A percentile compares a stretch with the other conserved stretches of the same genome.
phyloP scores from a whole-genome alignment of 1,140 invertebrate species.

The Saccostrea cuccullata region DNA sequence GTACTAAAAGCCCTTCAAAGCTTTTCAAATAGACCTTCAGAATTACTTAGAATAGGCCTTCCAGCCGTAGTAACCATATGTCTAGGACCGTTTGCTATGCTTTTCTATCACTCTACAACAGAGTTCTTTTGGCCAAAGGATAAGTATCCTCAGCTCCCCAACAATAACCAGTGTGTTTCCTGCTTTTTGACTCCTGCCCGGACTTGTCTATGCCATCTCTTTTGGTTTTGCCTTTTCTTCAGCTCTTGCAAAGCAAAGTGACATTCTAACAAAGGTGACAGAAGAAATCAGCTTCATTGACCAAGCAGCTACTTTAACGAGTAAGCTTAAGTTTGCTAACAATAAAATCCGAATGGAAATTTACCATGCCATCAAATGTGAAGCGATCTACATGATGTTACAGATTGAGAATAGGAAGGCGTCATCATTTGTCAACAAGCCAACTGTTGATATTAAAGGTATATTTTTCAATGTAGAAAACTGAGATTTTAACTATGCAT shows the following conservation, averaged over 20 bases:
- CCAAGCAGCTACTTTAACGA: slow-evolving; percentile 51
- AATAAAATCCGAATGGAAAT: slow-evolving; percentile 3
- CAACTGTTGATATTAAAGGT: slow-evolving; percentile 32
- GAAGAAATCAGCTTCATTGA: slow-evolving; percentile 54
- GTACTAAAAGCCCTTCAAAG: slow-evolving; percentile 38
- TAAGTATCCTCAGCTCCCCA: slow-evolving; percentile 48
- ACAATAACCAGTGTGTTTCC: slow-evolving; percentile 53
- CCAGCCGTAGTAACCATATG: slow-evolving; percentile 49
- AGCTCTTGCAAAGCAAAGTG: slow-evolving; percentile 50
- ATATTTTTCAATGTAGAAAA: no score
- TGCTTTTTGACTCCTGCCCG: slow-evolving; percentile 55
- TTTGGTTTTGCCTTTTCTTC: slow-evolving; percentile 56
- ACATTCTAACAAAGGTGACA: slow-evolving; percentile 52
- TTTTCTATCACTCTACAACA: slow-evolving; percentile 41
- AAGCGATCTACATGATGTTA: slow-evolving; percentile 54
- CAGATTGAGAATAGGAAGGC: slow-evolving; percentile 46
- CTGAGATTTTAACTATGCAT: no score
- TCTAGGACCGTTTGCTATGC: slow-evolving; percentile 43
- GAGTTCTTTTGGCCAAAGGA: slow-evolving; percentile 55
- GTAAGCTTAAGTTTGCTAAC: slow-evolving; percentile 47
- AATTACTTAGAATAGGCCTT: slow-evolving; percentile 48
- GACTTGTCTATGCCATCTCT: slow-evolving; percentile 54
- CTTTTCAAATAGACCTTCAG: slow-evolving; percentile 42
- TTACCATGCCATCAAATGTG: slow-evolving; percentile 54
- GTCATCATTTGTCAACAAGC: slow-evolving; percentile 9